Base-by-base conservation (phyloP, 2,888 invertebrate species). In the Opisthograptis luteolata region DNA sequence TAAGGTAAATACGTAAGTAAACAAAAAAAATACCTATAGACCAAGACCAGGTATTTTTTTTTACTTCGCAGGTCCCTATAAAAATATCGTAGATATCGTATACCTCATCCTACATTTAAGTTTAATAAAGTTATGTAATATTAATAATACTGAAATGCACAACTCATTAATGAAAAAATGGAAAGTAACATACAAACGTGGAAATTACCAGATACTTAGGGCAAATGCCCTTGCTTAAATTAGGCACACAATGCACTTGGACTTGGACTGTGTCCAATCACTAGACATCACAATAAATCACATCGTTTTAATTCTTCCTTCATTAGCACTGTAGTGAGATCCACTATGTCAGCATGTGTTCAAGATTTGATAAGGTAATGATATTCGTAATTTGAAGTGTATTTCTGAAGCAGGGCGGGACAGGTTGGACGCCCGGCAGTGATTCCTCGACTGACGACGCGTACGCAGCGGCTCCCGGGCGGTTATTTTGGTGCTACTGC, bases 401-500 rank as follows among this genome's bases (percentile, higher is more conserved):
- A 70, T 70, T 68, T 70, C 39, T 72, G 66, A 64, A 64, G 55
- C 62, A 67, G 72, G 76, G 71, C 74, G 71, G 73, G 68, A 76
- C 81, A 76, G 66, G 77, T 53, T 76, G 70, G 79, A 69, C 70
- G 80, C 54, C 60, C 71, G 73, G 59, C 72, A 71, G 66, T 70
- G 64, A 51, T 72, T 65, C 67, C 66, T 54, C 68, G 64, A 81
- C 80, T 81, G 79, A 68, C 70, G 58, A 68, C 78, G 78, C 72
- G 74, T 68, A 70, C 78, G 79, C 78, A 79, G 76, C 84, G 77
- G 75, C 78, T 78, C 89, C 89, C 89, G 87, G 90, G 80, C 75
- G 73, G 81, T 83, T 90, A 90, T 89, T 89, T 89, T 85, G 60
- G 88, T 88, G 84, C 89, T 87, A 81, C 80, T 81, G 82, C 83